Base-by-base conservation (phyloP, 92 coral and sea anemone genomes). In the Diadumene lineata region DNA sequence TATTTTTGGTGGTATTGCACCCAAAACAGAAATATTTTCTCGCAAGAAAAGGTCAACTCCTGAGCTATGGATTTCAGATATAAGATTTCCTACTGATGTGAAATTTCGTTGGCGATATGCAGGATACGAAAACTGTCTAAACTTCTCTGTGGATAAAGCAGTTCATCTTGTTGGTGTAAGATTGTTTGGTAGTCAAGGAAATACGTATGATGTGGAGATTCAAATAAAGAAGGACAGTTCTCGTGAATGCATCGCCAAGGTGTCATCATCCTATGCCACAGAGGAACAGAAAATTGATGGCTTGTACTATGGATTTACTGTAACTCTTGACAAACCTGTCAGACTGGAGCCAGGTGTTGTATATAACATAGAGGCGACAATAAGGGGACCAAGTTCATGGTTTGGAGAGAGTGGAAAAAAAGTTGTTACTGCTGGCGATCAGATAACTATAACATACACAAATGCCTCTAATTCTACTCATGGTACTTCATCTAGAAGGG, bases 301-400 rank as follows among this genome's bases (percentile, higher is more conserved):
- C 30, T 53, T 53, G 60, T 48, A 68, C 31, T 68, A 68, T 48
- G 73, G 73, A 23, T 68, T 24, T 46, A 68, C 73, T 19, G 18
- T 68, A 43, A 1, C 0, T 31, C 60, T 48, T 67, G 72, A 43
- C 34, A 2, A 48, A 17, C 73, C 73, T 46, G 60, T 48, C 30
- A 18, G 32, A 43, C 60, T 68, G 48, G 73, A 68, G 34, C 73
- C 73, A 22, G 58, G 19, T 68, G 73, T 68, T 24, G 21, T 15
- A 7, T 68, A 68, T n/a, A 68, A 56, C 32, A 24, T 68, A 1
- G 30, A 68, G 56, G 73, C 73, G 43, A 24, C 15, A 17, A 68
- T 68, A 23, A 7, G 23, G 2, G 73, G 73, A 22, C 73, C 73
- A 46, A 0, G 1, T 8, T 53, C 60, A 8, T 53, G 25, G 22